These are phyloP conservation scores for Hydrophis major DNA, from an alignment of 2,797 vertebrate genomes.

Conservation along the genomic window DNA sequence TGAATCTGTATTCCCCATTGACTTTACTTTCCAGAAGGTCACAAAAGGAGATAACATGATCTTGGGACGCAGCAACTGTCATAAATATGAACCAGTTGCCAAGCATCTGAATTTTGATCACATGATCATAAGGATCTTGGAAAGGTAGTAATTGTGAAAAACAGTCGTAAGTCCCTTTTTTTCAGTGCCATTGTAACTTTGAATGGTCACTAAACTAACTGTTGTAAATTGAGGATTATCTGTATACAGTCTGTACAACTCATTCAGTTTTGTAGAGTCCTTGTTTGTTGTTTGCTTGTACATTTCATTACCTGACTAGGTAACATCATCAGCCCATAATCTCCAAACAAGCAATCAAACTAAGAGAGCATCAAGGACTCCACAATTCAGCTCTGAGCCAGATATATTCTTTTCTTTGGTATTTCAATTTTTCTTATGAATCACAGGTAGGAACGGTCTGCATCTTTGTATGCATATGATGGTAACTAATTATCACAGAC, in stretches of 20 bases:
- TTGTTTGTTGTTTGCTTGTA: no score
- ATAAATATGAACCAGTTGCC: no score
- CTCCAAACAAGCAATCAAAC: not conserved
- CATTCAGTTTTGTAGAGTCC: not conserved
- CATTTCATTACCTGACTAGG: no score
- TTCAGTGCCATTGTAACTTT: not conserved
- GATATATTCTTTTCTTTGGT: not conserved
- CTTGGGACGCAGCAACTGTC: no score
- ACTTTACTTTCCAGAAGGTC: no score
- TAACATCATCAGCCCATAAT: not conserved
- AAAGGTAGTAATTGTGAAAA: not conserved
- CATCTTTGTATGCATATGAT: not conserved
- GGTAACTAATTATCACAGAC: not conserved
- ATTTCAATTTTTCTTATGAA: not conserved
- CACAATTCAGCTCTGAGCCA: not conserved
- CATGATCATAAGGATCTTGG: not conserved
- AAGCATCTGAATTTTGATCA: not conserved
- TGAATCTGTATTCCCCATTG: no score
- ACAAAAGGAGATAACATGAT: no score
- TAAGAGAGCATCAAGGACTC: not conserved
- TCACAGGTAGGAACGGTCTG: not conserved
- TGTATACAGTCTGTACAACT: not conserved
- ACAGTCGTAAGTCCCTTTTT: not conserved
- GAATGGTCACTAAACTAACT: not conserved
- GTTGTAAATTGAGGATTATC: no score